Evolutionary conservation across 2,888 invertebrate species (phyloP), one percentile per base, ranked within the genome.

Genomic region (Tenodera sinensis): DNA sequence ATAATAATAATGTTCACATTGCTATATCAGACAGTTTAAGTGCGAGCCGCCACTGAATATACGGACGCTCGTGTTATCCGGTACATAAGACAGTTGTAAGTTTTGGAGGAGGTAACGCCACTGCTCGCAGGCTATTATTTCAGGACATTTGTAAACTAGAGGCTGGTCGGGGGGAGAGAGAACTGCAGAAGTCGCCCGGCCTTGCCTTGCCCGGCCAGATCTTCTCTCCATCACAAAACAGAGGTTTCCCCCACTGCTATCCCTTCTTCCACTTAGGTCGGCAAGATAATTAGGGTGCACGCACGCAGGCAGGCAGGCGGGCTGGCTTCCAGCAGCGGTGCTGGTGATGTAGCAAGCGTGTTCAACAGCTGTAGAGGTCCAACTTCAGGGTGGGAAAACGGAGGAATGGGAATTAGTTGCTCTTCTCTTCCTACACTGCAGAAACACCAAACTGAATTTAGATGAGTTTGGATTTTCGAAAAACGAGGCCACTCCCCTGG

Each of bases 281-380:
- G 89, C 87, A 88, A 89, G 90, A 90, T 91, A 90, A 90, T 90
- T 90, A 91, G 90, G 90, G 90, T 88, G 90, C 89, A 89, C 88
- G 88, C 89, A 88, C 88, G 88, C 89, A 88, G 87, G 88, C 89
- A 85, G 87, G 54, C 83, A 30, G 85, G 90, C 85, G 83, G 86
- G 42, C 86, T 81, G 84, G 87, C 86, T 83, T 85, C 54, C 30
- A 47, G 89, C n/a, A 42, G 85, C 28, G 34, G 89, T 83, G 83
- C 54, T 87, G 85, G 89, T 87, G 82, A 87, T 89, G 89, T 90
- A 89, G 90, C 90, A 47, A 89, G 30, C 88, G 88, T 89, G 90
- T 89, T 85, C 88, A 89, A 90, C 90, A 90, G 90, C 90, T 90
- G 90, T 90, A 90, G 89, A 89, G 90, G 90, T 89, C 90, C 88